Conservation (phyloP, 2,113 vertebrate genomes). For the Tenrec ecaudatus region DNA sequence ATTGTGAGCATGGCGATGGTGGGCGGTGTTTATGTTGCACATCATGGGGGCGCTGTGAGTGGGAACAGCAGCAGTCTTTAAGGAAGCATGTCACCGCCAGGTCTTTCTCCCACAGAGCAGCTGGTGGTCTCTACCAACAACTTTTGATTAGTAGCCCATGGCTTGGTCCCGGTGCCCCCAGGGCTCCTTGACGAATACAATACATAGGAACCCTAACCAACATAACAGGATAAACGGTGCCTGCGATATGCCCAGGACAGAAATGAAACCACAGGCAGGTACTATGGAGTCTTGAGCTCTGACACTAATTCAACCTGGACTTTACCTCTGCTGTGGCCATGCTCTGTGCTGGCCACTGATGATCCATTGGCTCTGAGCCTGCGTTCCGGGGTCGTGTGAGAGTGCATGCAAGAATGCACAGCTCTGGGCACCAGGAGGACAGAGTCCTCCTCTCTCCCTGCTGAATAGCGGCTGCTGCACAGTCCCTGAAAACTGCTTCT, state of each 20-base stretch:
- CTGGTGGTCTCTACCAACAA: not conserved
- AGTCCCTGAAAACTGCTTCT: not conserved
- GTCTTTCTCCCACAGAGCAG: not conserved
- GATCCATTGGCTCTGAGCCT: not conserved
- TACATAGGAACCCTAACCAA: rapidly evolving
- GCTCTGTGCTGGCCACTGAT: not conserved
- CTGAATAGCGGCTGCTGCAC: not conserved
- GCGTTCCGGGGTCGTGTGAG: rapidly evolving
- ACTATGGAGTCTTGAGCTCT: too few relatives aligned
- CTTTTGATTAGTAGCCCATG: not conserved
- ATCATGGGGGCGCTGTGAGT: too few relatives aligned
- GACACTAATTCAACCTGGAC: too few relatives aligned
- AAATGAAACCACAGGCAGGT: not conserved
- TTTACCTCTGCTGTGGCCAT: too few relatives aligned
- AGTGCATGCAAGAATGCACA: not conserved
- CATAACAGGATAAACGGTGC: rapidly evolving
- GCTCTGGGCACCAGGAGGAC: not conserved
- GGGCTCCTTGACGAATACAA: not conserved
- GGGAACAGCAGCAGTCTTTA: not conserved
- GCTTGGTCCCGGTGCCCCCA: not conserved
- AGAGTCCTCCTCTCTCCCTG: rapidly evolving
- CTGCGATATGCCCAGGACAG: not conserved
- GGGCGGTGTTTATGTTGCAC: too few relatives aligned
- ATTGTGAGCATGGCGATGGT: too few relatives aligned
- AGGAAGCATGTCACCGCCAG: not conserved